These are phyloP conservation scores for Tetranychus truncatus DNA, from an alignment of 2,888 invertebrate species.

Conservation along the genomic window DNA sequence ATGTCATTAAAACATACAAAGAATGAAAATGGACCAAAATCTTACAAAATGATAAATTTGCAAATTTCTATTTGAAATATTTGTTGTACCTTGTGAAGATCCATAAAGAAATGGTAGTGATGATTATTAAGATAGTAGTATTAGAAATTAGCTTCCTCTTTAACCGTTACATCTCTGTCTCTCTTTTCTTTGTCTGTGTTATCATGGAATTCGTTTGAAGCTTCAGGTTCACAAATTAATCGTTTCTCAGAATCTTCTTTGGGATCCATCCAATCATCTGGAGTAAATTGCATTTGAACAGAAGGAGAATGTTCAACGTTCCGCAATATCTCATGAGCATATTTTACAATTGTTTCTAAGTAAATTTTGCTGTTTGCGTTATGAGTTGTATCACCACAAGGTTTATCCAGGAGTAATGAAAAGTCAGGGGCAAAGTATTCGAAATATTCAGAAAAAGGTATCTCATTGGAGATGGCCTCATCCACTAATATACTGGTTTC, in stretches of 20 bases:
- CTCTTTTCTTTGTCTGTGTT: constrained; percentile 47
- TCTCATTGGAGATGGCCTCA: constrained; percentile 75
- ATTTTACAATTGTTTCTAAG: constrained; percentile 64
- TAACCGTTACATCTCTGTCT: neutral
- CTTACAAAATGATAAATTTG: neutral
- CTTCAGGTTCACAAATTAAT: constrained; percentile 39
- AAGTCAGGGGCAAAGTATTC: constrained; percentile 97
- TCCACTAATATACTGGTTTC: constrained; percentile 87
- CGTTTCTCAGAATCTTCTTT: constrained; percentile 34
- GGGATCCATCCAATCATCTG: constrained; percentile 58
- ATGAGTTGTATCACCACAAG: constrained; percentile 35
- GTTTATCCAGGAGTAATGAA: constrained; percentile 65
- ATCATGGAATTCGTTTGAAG: constrained; percentile 70
- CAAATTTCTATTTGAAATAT: neutral
- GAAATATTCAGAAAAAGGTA: constrained; percentile 75
- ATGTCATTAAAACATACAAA: neutral
- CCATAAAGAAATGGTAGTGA: neutral
- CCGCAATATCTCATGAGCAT: constrained; percentile 42
- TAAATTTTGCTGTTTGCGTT: constrained; percentile 76
- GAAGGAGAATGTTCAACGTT: constrained; percentile 35
- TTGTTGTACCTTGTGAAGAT: neutral
- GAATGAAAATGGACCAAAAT: neutral
- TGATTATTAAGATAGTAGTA: neutral
- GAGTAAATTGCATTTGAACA: constrained; percentile 92
- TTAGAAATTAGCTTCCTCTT: neutral